These are phyloP conservation scores for Agonopterix alstromeriana DNA, from an alignment of 2,888 invertebrate genomes.

Conservation along the genomic window DNA sequence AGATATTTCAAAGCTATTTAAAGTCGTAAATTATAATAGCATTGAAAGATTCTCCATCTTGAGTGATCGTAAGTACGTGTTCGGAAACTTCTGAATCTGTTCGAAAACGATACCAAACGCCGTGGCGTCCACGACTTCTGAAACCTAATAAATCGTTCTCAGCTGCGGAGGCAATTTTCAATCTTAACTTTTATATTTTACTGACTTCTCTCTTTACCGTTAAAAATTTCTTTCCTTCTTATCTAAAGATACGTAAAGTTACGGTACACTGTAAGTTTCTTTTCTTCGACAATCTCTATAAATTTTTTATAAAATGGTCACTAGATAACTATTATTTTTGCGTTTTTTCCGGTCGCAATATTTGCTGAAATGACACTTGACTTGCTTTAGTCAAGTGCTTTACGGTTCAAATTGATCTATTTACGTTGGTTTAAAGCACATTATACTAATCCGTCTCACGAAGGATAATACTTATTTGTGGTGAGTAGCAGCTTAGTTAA, in stretches of 20 bases:
- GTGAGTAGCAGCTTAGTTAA: neutral
- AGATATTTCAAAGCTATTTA: neutral
- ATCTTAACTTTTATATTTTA: slow-evolving; percentile 14
- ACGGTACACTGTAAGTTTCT: too few relatives aligned
- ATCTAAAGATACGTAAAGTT: too few relatives aligned
- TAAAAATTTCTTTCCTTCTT: too few relatives aligned
- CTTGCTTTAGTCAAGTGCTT: too few relatives aligned
- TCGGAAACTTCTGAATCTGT: neutral
- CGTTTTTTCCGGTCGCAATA: too few relatives aligned
- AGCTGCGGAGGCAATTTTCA: slow-evolving; percentile 3
- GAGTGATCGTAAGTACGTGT: slow-evolving; percentile 1
- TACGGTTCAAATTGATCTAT: too few relatives aligned
- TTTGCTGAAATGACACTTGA: too few relatives aligned
- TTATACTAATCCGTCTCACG: slow-evolving; percentile 20
- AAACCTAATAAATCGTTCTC: neutral
- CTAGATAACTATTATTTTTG: too few relatives aligned
- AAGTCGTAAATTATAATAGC: neutral
- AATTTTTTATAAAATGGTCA: too few relatives aligned
- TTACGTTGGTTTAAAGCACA: too few relatives aligned
- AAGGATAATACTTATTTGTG: slow-evolving; percentile 13
- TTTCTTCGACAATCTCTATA: too few relatives aligned
- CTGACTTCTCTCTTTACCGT: too few relatives aligned
- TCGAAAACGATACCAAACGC: neutral
- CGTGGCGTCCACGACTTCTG: neutral
- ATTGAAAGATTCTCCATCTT: neutral